A percentile compares a stretch with the other conserved stretches of the same genome.
Conservation (phyloP, 37 sponge, comb jelly and placozoan genomes). For the Corticium candelabrum region DNA sequence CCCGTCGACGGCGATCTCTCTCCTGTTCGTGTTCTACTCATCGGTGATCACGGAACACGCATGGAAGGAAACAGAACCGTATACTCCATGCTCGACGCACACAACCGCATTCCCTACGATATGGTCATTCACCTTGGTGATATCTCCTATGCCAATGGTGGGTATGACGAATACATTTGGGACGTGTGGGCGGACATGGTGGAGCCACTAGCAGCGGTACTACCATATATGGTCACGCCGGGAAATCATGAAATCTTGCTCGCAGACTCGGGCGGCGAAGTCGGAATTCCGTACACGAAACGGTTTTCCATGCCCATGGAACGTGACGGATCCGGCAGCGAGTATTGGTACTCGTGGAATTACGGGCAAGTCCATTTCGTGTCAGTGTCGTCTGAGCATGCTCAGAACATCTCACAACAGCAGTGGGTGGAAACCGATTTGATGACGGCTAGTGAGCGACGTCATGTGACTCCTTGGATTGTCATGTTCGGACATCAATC, state of each 20-base stretch:
- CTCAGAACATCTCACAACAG: background rate
- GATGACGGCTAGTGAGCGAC: background rate
- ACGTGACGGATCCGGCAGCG: background rate
- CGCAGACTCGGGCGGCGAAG: constrained; percentile 11
- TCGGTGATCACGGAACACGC: constrained; percentile 10
- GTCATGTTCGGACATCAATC: constrained; percentile 30
- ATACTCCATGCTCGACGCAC: background rate
- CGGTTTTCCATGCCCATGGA: constrained; percentile 33
- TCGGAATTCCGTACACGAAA: constrained; percentile 14
- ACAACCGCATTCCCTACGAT: background rate
- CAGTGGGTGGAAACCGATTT: background rate
- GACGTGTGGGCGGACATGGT: constrained; percentile 32
- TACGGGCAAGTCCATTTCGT: constrained; percentile 28
- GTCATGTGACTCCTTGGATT: constrained; percentile 13
- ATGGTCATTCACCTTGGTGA: constrained; percentile 23
- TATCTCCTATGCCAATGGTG: constrained; percentile 22
- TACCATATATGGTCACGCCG: constrained; percentile 28
- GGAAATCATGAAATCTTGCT: constrained; percentile 24
- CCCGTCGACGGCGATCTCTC: background rate
- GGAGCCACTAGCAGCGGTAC: constrained; percentile 12
- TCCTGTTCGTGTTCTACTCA: background rate
- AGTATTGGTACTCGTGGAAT: constrained; percentile 15
- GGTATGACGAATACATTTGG: constrained; percentile 13
- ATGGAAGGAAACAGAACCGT: background rate
- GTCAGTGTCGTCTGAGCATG: constrained; percentile 20